Conservation (phyloP, 1,140 invertebrate genomes). For the Choristoneura fumiferana region DNA sequence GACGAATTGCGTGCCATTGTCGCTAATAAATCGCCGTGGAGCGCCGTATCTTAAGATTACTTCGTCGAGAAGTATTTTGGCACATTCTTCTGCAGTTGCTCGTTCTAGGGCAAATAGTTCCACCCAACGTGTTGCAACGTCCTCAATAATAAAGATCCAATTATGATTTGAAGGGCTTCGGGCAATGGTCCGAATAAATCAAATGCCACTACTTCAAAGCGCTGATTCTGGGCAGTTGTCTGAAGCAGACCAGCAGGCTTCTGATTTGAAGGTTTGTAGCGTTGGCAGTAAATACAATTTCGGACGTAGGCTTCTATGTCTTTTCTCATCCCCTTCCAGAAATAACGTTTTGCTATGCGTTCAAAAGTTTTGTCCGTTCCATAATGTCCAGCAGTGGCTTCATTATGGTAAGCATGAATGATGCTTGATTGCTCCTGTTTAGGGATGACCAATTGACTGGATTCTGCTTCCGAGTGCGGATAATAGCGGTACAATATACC, state of each 20-base stretch:
- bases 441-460: conserved; percentile 37
- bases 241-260: neutral
- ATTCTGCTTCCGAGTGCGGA: conserved; percentile 31
- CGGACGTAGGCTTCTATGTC: conserved; percentile 18
- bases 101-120: neutral
- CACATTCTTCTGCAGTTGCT: neutral
- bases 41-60: neutral
- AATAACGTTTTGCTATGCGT: conserved; percentile 19
- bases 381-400: conserved; percentile 38
- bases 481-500: conserved; percentile 23
- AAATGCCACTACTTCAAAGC: conserved; percentile 1
- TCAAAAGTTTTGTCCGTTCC: conserved; percentile 25
- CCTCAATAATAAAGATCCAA: neutral
- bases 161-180: neutral
- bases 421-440: conserved; percentile 22
- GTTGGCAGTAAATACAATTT: conserved; percentile 21
- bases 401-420: conserved; percentile 38
- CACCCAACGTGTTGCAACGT: too few species aligned
- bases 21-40: neutral
- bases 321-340: conserved; percentile 25
- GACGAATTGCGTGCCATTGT: neutral
- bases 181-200: conserved; percentile 27
- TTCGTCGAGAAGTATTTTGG: neutral
- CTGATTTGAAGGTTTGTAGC: conserved; percentile 12
- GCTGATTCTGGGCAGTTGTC: neutral